These are phyloP conservation scores for Sphaerophoria taeniata DNA, from an alignment of 2,888 invertebrate species.

Conservation along the genomic window DNA sequence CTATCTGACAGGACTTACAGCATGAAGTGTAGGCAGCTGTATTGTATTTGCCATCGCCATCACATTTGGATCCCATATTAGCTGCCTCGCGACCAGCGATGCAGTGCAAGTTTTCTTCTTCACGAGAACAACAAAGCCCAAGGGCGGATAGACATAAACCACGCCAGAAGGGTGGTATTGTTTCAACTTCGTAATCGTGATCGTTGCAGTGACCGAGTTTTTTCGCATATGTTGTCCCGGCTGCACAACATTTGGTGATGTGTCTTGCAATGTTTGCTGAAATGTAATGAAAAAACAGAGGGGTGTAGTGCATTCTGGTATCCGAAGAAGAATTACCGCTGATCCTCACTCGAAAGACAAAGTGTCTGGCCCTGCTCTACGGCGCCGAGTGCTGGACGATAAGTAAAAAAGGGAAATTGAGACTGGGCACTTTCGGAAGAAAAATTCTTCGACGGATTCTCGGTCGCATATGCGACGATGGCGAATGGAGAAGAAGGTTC, in stretches of 20 bases:
- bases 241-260: slow-evolving; percentile 40
- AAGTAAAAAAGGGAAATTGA: too few species aligned
- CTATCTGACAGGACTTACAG: slow-evolving; percentile 87
- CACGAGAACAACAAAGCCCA: slow-evolving; percentile 86
- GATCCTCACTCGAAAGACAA: too few species aligned
- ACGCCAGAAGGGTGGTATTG: slow-evolving; percentile 85
- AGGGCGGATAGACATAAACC: slow-evolving; percentile 86
- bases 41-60: slow-evolving; percentile 76
- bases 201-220: slow-evolving; percentile 83
- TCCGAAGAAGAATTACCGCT: background rate
- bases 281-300: too few species aligned
- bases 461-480: too few species aligned
- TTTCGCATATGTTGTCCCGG: slow-evolving; percentile 84
- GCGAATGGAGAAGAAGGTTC: too few species aligned
- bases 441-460: too few species aligned
- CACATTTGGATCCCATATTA: slow-evolving; percentile 78
- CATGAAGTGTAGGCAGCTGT: slow-evolving; percentile 83
- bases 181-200: slow-evolving; percentile 84
- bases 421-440: too few species aligned
- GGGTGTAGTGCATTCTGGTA: too few species aligned
- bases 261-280: slow-evolving; percentile 44
- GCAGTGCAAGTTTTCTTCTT: slow-evolving; percentile 82
- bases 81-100: slow-evolving; percentile 80
- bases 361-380: too few species aligned
- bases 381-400: too few species aligned